phyloP scores from a whole-genome alignment of 2,888 invertebrate species.

The Pheosia tremula region DNA sequence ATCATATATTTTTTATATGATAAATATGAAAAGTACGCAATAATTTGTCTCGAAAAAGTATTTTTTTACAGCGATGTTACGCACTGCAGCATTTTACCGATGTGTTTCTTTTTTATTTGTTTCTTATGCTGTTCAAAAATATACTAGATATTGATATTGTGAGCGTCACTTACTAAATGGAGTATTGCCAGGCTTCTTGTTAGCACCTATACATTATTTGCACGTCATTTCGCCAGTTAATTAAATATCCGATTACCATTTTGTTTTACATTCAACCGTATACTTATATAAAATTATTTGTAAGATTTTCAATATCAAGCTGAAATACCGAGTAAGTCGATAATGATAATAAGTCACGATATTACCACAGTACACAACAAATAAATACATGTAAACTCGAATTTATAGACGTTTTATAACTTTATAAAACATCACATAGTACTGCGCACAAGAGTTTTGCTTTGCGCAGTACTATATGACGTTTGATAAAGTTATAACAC shows the following conservation, averaged over 20 bases:
- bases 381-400: not conserved
- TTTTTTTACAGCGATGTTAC: not conserved
- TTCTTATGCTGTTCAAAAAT: constrained; percentile 1
- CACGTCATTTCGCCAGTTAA: no score
- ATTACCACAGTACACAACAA: not conserved
- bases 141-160: not conserved
- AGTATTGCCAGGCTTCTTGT: not conserved
- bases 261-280: no score
- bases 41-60: not conserved
- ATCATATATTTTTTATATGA: constrained; percentile 28
- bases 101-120: not conserved
- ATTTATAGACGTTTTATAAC: not conserved
- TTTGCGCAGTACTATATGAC: no score
- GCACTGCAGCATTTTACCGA: constrained; percentile 5
- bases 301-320: not conserved
- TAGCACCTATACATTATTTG: not conserved
- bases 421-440: no score
- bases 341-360: not conserved
- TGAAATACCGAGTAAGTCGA: not conserved
- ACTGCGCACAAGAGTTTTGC: no score
- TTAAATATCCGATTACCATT: no score
- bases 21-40: not conserved
- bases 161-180: not conserved
- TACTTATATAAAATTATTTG: no score
- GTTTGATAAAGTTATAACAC: not conserved